Evolutionary conservation across 2,797 vertebrate species (phyloP).

Genomic region (Esox lucius): DNA sequence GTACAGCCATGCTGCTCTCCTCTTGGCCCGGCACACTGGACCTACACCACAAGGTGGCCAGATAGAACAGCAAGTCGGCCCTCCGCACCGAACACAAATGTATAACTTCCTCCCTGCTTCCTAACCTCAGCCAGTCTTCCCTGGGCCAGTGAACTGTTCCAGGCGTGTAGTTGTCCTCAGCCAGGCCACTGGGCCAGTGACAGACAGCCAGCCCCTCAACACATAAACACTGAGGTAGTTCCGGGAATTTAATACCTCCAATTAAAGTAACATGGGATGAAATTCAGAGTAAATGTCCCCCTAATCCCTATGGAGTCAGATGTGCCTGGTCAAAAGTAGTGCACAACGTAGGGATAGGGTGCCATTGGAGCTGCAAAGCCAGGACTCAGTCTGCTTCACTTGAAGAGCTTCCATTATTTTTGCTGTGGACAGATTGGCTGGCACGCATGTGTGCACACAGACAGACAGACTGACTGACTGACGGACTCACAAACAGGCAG

Average conservation of each 20-base stretch:
- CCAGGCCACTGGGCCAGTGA: constrained; percentile 47
- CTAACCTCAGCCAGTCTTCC: constrained; percentile 27
- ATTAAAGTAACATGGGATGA: constrained; percentile 51
- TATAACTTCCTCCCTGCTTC: constrained; percentile 20
- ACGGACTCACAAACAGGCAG: too few species aligned
- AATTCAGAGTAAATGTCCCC: constrained; percentile 56
- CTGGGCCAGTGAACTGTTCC: constrained; percentile 41
- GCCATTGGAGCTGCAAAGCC: too few species aligned
- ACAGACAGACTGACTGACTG: too few species aligned
- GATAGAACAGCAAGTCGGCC: constrained; percentile 53
- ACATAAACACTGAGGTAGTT: constrained; percentile 24
- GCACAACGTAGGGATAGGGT: too few species aligned
- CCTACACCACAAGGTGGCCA: constrained; percentile 50
- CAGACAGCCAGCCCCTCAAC: constrained; percentile 26
- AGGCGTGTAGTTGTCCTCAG: constrained; percentile 33
- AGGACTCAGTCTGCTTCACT: constrained; percentile 40
- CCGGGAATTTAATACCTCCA: constrained; percentile 43
- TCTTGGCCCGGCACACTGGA: constrained; percentile 24
- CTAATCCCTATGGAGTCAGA: too few species aligned
- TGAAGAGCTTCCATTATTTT: constrained; percentile 44
- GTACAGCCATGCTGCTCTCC: constrained; percentile 6
- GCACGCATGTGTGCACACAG: too few species aligned
- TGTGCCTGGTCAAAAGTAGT: too few species aligned
- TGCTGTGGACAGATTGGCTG: constrained; percentile 24
- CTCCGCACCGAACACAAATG: constrained; percentile 44